Conservation (phyloP, 1,140 invertebrate genomes). For the Acromyrmex charruanus region DNA sequence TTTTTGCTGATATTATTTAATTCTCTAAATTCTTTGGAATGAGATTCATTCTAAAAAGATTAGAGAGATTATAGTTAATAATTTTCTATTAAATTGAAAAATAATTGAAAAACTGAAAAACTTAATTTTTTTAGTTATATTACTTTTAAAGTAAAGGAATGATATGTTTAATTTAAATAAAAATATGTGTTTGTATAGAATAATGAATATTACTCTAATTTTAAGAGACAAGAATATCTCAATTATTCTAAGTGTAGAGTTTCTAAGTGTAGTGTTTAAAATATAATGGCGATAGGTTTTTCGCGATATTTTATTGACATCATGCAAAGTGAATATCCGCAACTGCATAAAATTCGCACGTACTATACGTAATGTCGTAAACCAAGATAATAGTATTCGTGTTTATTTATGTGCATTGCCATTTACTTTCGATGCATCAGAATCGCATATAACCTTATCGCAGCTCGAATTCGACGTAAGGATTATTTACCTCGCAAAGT, state of each 20-base stretch:
- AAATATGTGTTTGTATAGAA: neutral
- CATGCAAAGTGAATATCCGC: slow-evolving; percentile 5
- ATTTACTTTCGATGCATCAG: slow-evolving; percentile 7
- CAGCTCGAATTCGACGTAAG: slow-evolving; percentile 19
- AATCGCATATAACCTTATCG: slow-evolving; percentile 27
- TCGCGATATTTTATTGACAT: neutral
- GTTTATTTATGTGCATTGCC: slow-evolving; percentile 29
- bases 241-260: neutral
- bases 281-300: neutral
- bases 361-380: neutral
- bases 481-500: slow-evolving; percentile 31
- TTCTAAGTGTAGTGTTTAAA: neutral
- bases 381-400: slow-evolving; percentile 2
- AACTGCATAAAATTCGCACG: slow-evolving; percentile 1
- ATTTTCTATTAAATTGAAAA: too few species aligned
- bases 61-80: too few species aligned
- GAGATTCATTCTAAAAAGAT: too few species aligned
- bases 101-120: too few species aligned
- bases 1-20: too few species aligned
- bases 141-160: too few species aligned
- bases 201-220: neutral
- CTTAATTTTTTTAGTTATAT: too few species aligned
- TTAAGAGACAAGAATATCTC: neutral
- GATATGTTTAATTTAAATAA: neutral
- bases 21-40: too few species aligned